A percentile compares a stretch with the other conserved stretches of the same genome.
Conservation (phyloP, 2,888 invertebrate genomes). For the Drosophila prostipennis region DNA sequence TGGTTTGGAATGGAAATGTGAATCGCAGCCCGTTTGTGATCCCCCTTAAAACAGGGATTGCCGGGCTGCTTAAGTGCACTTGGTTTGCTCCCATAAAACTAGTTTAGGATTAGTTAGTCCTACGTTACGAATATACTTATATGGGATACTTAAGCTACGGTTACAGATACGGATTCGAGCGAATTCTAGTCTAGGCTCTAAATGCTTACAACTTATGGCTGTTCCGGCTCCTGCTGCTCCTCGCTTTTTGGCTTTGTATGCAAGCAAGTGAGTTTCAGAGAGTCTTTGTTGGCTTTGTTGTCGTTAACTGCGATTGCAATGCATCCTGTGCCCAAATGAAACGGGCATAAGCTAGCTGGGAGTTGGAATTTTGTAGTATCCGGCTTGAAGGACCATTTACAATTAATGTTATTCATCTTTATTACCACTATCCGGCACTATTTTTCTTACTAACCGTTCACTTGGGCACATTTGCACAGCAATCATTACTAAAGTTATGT, state of each 20-base stretch:
- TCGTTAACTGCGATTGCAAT: conserved; percentile 37
- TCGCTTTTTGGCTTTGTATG: conserved; percentile 46
- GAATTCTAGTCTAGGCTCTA: conserved; percentile 51
- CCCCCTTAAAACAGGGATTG: conserved; percentile 36
- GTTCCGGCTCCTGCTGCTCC: conserved; percentile 52
- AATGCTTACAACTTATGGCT: conserved; percentile 83
- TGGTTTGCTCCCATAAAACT: conserved; percentile 51
- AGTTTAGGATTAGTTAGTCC: conserved; percentile 44
- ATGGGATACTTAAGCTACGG: conserved; percentile 13
- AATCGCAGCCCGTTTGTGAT: conserved; percentile 17
- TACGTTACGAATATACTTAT: conserved; percentile 26
- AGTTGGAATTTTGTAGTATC: conserved; percentile 1
- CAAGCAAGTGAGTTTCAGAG: conserved; percentile 71
- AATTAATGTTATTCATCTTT: too few species aligned
- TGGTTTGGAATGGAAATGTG: conserved; percentile 32
- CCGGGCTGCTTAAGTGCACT: conserved; percentile 59
- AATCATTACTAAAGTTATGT: conserved; percentile 16
- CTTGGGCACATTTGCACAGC: conserved; percentile 2
- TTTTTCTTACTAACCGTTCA: too few species aligned
- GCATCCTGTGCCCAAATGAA: conserved; percentile 4
- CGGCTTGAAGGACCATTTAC: not conserved
- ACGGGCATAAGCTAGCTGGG: not conserved
- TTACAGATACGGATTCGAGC: conserved; percentile 9
- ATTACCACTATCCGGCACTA: too few species aligned
- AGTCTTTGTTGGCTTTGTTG: conserved; percentile 84